Evolutionary conservation across 2,888 invertebrate species (phyloP), one percentile per base, ranked within the genome.

Genomic region (Temnothorax rugatulus): DNA sequence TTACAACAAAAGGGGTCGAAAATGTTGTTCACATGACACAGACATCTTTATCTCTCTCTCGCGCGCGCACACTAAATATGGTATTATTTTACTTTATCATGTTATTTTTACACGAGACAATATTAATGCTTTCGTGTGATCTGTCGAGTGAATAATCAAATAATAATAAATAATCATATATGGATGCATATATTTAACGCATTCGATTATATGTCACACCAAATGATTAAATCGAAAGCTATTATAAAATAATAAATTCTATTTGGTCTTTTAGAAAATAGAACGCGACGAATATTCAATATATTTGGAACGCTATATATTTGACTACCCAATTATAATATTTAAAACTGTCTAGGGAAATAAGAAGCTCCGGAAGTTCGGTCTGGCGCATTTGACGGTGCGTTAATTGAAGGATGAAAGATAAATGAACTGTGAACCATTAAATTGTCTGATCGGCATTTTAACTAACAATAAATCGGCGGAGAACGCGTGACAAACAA

Each of bases 341-440:
- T 54, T 21, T 57, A 29, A 69, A 77, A 77, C 15, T 25, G 38
- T 63, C 13, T 44, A 13, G 9, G 15, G n/a, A 25, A 44, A 71
- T 18, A 69, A 54, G 41, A 54, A 15, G 15, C 18, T 41, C 1
- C n/a, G 41, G 13, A 77, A 77, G 5, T 68, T 29, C 13, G 29
- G 29, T 13, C 34, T 25, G 79, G 25, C 13, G 34, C 29, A 47
- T 38, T 11, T 68, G 54, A 29, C 52, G 41, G 47, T 29, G 73
- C 47, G 38, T 79, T 79, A 81, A 81, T 81, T 81, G 59, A 81
- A 81, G 57, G 47, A 18, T 73, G 74, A 79, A 34, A 25, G 75
- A 59, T 59, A 59, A 81, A 75, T 81, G 79, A 81, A 59, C 79
- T 74, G 59, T 79, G 57, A 57, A 73, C 34, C 59, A 81, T 74